Evolutionary conservation across 1,140 invertebrate genomes (phyloP), one percentile per base, ranked within the genome.

Genomic region (Araneus ventricosus): DNA sequence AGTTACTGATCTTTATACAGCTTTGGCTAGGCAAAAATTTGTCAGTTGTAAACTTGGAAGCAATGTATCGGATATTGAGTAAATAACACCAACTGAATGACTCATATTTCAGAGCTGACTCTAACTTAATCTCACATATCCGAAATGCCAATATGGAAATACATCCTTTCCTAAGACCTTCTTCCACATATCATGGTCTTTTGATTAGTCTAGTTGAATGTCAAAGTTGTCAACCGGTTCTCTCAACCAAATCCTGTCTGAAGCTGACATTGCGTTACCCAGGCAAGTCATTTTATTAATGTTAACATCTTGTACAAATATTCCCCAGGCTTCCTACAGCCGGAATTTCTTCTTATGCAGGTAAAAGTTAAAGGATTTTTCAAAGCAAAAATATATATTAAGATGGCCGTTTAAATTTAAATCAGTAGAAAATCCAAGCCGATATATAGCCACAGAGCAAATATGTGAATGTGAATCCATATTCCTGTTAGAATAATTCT

Each of bases 211-310:
- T 59, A 17, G 84, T 52, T 61, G 84, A 37, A 86, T 86, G 52
- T 86, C 84, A 27, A 86, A 86, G 8, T 61, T 61, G 84, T 86
- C 84, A 37, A n/a, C 30, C 30, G 82, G n/a, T 85, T 85, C 41
- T 30, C 2, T 5, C 27, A 37, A 34, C 84, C 57, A 24, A 61
- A 86, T 86, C 30, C 30, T 20, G 22, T 57, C 52, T 86, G 84
- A 37, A 22, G 52, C 6, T 86, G 84, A 61, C 84, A 61, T 86
- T 86, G 30, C 61, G 27, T 86, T 86, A 86, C 84, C 37, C 22
- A n/a, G n/a, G n/a, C 22, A 22, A 2, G 27, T 22, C 30, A 75
- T 10, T 82, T 82, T 82, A 82, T 52, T 41, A 82, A 17, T 41
- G 41, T 8, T 24, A 45, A 39, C 37, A 82, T 45, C 24, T 24